Evolutionary conservation across 2,888 invertebrate genomes (phyloP).

Genomic region (Drosophila colorata): DNA sequence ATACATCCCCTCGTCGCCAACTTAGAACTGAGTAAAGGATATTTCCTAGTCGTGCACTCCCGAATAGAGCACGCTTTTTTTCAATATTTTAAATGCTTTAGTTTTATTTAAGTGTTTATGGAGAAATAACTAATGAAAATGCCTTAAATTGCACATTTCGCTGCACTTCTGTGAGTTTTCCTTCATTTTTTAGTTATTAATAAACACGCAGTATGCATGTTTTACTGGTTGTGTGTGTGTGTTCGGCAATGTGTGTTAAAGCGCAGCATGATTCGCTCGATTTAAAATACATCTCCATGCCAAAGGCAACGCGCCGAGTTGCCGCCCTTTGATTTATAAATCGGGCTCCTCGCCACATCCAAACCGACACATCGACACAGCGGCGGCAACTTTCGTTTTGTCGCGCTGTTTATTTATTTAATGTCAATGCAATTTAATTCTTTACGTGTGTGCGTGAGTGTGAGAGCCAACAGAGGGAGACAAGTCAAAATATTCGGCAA

Average conservation of each 20-base stretch:
- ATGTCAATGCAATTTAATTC: slow-evolving; percentile 64
- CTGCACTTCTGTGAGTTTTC: slow-evolving; percentile 38
- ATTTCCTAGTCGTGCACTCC: neutral
- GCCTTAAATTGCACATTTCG: slow-evolving; percentile 73
- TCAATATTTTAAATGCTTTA: slow-evolving; percentile 67
- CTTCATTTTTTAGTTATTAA: slow-evolving; percentile 62
- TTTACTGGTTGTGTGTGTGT: slow-evolving; percentile 32
- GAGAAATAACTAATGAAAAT: slow-evolving; percentile 78
- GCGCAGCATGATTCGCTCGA: slow-evolving; percentile 83
- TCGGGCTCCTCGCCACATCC: slow-evolving; percentile 51
- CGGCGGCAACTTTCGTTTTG: slow-evolving; percentile 38
- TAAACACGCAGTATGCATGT: slow-evolving; percentile 53
- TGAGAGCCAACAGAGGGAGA: slow-evolving; percentile 6
- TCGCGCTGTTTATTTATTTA: slow-evolving; percentile 63
- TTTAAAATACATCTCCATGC: slow-evolving; percentile 84
- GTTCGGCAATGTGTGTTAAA: slow-evolving; percentile 67
- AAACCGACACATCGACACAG: slow-evolving; percentile 32
- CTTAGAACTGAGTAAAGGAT: neutral
- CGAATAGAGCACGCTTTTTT: slow-evolving; percentile 27
- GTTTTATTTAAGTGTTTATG: slow-evolving; percentile 79
- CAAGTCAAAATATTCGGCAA: slow-evolving; percentile 36
- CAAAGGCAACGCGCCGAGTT: slow-evolving; percentile 78
- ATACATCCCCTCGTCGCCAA: too few species aligned
- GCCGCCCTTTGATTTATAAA: slow-evolving; percentile 81
- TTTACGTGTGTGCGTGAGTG: slow-evolving; percentile 3